Conservation (phyloP, 35 echinoderm and acorn worm genomes). For the Strongylocentrotus purpuratus region DNA sequence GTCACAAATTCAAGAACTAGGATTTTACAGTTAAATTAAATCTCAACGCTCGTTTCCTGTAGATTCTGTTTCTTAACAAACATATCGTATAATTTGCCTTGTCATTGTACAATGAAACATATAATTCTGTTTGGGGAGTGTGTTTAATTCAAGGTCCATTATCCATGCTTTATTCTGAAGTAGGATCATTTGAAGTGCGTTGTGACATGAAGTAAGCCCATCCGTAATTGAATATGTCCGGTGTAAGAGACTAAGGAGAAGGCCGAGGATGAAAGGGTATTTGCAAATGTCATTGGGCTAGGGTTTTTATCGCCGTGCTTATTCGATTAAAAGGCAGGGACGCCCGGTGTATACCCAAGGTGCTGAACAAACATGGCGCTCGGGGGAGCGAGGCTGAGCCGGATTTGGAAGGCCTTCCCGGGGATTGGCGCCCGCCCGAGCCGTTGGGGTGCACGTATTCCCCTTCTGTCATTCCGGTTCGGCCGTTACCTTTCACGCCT, state of each 20-base stretch:
- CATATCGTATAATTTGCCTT: no score
- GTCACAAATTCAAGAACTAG: no score
- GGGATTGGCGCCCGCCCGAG: background rate
- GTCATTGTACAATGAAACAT: background rate
- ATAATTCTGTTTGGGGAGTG: background rate
- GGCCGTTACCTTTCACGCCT: background rate
- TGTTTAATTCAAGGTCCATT: background rate
- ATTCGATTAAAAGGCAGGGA: conserved; percentile 4
- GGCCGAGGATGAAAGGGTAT: background rate
- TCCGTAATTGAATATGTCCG: background rate
- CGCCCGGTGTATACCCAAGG: conserved; percentile 14
- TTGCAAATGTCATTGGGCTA: conserved; percentile 17
- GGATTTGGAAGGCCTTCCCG: background rate
- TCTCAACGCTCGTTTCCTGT: no score
- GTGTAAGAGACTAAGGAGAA: background rate
- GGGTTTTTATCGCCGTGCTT: conserved; percentile 8
- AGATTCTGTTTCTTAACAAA: no score
- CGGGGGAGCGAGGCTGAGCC: background rate
- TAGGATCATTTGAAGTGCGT: background rate
- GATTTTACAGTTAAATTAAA: no score
- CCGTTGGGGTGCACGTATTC: background rate
- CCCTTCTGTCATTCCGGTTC: background rate
- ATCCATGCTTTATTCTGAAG: background rate
- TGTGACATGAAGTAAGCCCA: background rate
- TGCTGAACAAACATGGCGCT: conserved; percentile 1